These are phyloP conservation scores for Pristiophorus japonicus DNA, from an alignment of 2,113 vertebrate genomes.

Conservation along the genomic window DNA sequence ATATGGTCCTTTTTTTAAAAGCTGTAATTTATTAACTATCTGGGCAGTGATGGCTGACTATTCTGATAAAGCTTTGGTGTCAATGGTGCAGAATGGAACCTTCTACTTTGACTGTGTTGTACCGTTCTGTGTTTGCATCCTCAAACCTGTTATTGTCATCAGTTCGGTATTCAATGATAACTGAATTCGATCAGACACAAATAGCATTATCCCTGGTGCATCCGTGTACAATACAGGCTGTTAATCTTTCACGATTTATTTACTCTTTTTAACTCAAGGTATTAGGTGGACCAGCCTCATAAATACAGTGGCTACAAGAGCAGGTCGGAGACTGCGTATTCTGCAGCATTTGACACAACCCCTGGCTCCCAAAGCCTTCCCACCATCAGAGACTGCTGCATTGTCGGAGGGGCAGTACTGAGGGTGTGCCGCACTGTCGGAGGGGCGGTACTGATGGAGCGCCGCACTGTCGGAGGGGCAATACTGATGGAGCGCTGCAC, in stretches of 20 bases:
- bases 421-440: too few relatives aligned
- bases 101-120: not conserved
- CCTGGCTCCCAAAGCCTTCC: too few relatives aligned
- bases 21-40: not conserved
- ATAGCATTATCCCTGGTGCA: not conserved
- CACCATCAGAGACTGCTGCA: too few relatives aligned
- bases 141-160: not conserved
- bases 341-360: too few relatives aligned
- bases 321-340: too few relatives aligned
- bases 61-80: not conserved
- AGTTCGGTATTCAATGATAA: not conserved
- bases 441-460: too few relatives aligned
- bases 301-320: too few relatives aligned
- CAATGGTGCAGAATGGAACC: not conserved
- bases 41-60: not conserved
- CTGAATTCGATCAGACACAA: not conserved
- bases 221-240: not conserved
- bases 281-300: too few relatives aligned
- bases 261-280: not conserved
- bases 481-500: too few relatives aligned
- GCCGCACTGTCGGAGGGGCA: too few relatives aligned
- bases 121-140: not conserved
- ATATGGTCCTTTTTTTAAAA: not conserved
- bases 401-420: too few relatives aligned
- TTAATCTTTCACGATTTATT: not conserved